A percentile compares a stretch with the other conserved stretches of the same genome.
These are phyloP conservation scores for Sigmodon hispidus DNA, from an alignment of 2,113 vertebrate species.

Conservation along the genomic window DNA sequence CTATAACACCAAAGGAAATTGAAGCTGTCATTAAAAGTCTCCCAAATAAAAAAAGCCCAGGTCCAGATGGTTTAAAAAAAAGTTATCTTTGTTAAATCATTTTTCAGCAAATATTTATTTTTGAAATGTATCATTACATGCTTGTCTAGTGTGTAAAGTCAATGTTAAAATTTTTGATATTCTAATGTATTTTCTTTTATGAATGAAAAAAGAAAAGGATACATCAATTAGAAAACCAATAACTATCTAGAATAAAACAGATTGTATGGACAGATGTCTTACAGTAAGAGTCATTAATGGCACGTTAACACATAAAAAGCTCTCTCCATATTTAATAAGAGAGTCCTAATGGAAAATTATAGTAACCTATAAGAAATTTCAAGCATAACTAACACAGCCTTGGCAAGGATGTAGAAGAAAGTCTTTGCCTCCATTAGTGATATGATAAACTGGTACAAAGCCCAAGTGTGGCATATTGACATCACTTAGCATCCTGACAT, in stretches of 20 bases:
- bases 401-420: neutral
- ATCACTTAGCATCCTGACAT: neutral
- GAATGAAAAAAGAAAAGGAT: too few species aligned
- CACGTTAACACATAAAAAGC: neutral
- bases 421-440: neutral
- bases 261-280: conserved; percentile 4
- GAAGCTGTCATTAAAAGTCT: too few species aligned
- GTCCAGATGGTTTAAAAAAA: too few species aligned
- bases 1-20: too few species aligned
- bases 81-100: too few species aligned
- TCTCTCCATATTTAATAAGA: neutral
- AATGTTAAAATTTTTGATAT: too few species aligned
- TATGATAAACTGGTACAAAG: neutral
- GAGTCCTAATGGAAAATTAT: neutral
- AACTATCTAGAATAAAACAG: neutral
- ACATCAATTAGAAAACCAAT: neutral
- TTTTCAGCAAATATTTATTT: too few species aligned
- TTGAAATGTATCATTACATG: too few species aligned
- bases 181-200: too few species aligned
- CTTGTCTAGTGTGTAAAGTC: too few species aligned
- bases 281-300: neutral
- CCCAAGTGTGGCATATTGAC: neutral
- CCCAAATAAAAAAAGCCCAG: too few species aligned
- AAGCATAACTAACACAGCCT: neutral
- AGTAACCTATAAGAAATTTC: neutral